phyloP scores from a whole-genome alignment of 1,140 invertebrate species.

The Caenorhabditis latens region DNA sequence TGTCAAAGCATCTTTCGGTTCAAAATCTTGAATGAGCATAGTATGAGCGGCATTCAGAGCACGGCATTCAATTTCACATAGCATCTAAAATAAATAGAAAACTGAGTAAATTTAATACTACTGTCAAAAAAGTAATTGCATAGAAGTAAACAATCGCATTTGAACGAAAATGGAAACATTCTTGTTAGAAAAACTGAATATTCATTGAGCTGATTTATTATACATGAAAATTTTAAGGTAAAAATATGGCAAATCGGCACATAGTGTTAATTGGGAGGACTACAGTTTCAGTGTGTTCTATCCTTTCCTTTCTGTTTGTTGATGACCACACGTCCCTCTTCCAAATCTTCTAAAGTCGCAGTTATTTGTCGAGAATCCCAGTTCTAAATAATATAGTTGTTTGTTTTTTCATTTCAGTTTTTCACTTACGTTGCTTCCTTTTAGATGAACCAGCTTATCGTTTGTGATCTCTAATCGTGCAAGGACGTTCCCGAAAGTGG shows the following conservation, averaged over 20 bases:
- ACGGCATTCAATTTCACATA: constrained; percentile 43
- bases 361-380: constrained; percentile 35
- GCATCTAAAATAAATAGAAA: not conserved
- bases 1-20: constrained; percentile 16
- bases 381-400: not conserved
- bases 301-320: constrained; percentile 14
- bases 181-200: too few relatives aligned
- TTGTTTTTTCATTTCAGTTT: not conserved
- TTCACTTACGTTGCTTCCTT: not conserved
- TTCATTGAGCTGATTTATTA: constrained; percentile 1
- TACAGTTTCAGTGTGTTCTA: not conserved
- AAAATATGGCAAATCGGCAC: constrained; percentile 7
- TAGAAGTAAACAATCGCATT: too few relatives aligned
- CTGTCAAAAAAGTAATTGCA: too few relatives aligned
- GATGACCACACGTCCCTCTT: constrained; percentile 4
- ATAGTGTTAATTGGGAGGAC: not conserved
- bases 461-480: constrained; percentile 5
- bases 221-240: not conserved
- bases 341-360: constrained; percentile 27
- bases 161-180: too few relatives aligned
- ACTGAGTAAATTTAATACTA: too few relatives aligned
- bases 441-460: not conserved
- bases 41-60: constrained; percentile 3
- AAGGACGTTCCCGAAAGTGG: not conserved
- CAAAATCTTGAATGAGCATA: constrained; percentile 36